Base-by-base conservation (phyloP, 2,113 vertebrate genomes). In the Tragelaphus strepsiceros region DNA sequence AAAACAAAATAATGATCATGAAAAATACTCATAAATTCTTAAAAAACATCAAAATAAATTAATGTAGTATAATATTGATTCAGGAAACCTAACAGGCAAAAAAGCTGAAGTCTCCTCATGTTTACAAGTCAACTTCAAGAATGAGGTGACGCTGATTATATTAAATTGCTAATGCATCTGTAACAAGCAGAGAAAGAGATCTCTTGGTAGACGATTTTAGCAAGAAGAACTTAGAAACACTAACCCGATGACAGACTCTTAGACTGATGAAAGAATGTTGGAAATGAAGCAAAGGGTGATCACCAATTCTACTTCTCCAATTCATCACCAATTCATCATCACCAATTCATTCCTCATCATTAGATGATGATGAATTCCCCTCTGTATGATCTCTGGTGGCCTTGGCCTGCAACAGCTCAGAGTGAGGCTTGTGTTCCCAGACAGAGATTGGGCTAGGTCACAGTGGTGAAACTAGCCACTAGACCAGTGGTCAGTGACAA, bases 341-440 rank as follows among this genome's bases (percentile, higher is more conserved):
- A n/a, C 32, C 32, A 64, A n/a, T 35, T 71, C 9, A 35, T 35
- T 35, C 17, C 21, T 11, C 64, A 71, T 35, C n/a, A 35, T 67
- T n/a, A 67, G 32, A 67, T 21, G 64, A 67, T n/a, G 32, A 71
- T 35, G 64, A 71, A 21, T 71, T 71, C 64, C 9, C 9, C 17
- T 71, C 17, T 35, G 11, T 35, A 71, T 21, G 17, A 71, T 35
- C n/a, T 71, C 10, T 1, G 17, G 4, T 35, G 64, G 64, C 17
- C 64, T 71, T 71, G 9, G 64, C 64, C 17, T 71, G 17, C 64
- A 35, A 71, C 0, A 2, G n/a, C 64, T 71, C 4, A 0, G n/a
- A 71, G 64, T 35, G n/a, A 71, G 64, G 64, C n/a, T 35, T 71
- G n/a, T 2, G n/a, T 35, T 71, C 64, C 17, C 9, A 71, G 64